phyloP scores from a whole-genome alignment of 2,113 vertebrate genomes.

The Anser cygnoides region DNA sequence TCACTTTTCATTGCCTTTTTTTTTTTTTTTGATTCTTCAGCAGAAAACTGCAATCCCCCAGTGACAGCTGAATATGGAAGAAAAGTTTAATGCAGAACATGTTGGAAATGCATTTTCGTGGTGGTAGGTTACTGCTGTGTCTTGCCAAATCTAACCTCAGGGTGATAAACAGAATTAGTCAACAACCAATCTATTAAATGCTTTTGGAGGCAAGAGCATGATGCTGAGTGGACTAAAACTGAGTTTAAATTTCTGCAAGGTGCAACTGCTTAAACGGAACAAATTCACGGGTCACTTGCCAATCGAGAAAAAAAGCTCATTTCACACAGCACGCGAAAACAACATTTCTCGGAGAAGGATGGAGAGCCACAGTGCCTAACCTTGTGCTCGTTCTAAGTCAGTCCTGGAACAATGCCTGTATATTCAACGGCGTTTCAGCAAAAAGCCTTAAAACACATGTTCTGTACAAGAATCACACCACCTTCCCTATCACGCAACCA shows the following conservation, averaged over 20 bases:
- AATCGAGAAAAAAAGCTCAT: background rate
- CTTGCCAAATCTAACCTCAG: background rate
- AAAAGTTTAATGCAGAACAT: background rate
- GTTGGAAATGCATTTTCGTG: background rate
- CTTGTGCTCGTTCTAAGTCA: background rate
- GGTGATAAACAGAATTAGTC: background rate
- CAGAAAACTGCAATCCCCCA: background rate
- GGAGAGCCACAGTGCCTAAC: background rate
- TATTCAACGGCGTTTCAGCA: background rate
- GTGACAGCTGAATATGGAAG: fast-evolving
- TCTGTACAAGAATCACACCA: background rate
- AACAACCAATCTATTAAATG: background rate
- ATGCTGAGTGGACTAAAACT: background rate
- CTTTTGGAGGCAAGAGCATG: background rate
- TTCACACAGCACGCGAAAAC: background rate
- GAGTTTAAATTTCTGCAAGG: background rate
- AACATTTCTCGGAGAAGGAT: background rate
- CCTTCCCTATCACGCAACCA: background rate
- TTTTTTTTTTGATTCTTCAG: background rate
- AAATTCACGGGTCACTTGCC: background rate
- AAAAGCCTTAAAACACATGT: background rate
- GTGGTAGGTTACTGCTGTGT: background rate
- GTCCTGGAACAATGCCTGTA: background rate
- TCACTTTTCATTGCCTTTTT: background rate
- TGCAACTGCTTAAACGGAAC: background rate